phyloP scores from a whole-genome alignment of 2,888 invertebrate species.

The Hoplodrina ambigua region DNA sequence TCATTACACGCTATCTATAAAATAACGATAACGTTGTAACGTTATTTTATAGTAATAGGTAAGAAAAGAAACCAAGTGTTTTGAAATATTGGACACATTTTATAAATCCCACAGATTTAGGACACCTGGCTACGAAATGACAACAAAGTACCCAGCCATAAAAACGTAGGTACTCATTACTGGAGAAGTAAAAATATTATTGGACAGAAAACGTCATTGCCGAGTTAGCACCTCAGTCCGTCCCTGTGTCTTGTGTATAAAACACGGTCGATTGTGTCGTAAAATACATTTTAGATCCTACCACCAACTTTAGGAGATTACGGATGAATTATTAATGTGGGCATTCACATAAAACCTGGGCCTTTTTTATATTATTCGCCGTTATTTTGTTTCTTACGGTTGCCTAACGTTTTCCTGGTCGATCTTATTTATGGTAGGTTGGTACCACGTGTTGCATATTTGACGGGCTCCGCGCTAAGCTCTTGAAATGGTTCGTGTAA shows the following conservation, averaged over 20 bases:
- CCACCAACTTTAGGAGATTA: constrained; percentile 83
- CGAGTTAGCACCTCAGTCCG: constrained; percentile 64
- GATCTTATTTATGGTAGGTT: constrained; percentile 64
- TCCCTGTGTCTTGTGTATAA: constrained; percentile 70
- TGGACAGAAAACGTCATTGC: constrained; percentile 42
- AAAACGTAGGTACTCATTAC: constrained; percentile 36
- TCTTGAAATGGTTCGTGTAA: constrained; percentile 49
- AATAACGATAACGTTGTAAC: too few relatives aligned
- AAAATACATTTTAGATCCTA: constrained; percentile 80
- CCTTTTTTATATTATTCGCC: constrained; percentile 74
- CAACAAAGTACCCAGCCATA: constrained; percentile 23
- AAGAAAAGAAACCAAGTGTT: neutral
- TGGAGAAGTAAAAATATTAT: constrained; percentile 45
- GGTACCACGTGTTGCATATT: constrained; percentile 64
- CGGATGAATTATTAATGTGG: constrained; percentile 88
- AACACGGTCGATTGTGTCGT: constrained; percentile 80
- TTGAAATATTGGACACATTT: neutral
- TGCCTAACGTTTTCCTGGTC: constrained; percentile 61
- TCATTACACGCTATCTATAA: too few relatives aligned
- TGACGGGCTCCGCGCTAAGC: constrained; percentile 55
- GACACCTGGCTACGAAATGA: constrained; percentile 9
- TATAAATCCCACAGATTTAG: neutral
- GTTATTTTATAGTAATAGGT: neutral
- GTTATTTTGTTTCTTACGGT: constrained; percentile 69
- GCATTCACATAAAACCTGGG: constrained; percentile 82